phyloP scores from a whole-genome alignment of 2,113 vertebrate genomes.

The Hucho hucho region DNA sequence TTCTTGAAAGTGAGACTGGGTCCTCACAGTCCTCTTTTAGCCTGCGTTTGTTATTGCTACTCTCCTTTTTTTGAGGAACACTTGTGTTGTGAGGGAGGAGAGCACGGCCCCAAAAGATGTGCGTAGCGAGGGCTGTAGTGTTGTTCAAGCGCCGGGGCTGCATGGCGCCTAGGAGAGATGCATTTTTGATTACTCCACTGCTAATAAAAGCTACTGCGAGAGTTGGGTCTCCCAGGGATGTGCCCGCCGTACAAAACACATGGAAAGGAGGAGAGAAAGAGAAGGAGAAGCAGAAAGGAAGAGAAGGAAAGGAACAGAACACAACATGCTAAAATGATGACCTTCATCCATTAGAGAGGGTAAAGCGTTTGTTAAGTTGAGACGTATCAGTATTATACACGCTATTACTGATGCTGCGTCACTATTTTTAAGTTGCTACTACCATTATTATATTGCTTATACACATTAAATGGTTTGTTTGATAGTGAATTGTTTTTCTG shows the following conservation, averaged over 20 bases:
- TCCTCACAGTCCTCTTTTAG: not conserved
- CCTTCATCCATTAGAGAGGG: no score
- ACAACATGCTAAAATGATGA: no score
- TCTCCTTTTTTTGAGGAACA: not conserved
- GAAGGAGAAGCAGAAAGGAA: no score
- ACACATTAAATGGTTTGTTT: no score
- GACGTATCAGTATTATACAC: no score
- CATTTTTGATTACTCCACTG: slow-evolving; percentile 24
- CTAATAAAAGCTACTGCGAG: slow-evolving; percentile 23
- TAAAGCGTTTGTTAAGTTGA: no score
- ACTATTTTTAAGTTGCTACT: no score
- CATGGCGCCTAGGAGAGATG: slow-evolving; percentile 7
- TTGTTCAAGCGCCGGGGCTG: slow-evolving; percentile 15
- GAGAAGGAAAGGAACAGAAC: not conserved
- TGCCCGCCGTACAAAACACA: not conserved
- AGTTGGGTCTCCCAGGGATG: not conserved
- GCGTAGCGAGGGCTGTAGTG: not conserved
- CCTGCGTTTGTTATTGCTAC: not conserved
- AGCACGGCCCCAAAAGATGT: not conserved
- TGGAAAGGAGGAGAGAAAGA: not conserved
- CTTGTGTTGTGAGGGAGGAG: not conserved
- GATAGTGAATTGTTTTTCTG: no score
- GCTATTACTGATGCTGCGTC: no score
- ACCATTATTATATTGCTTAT: no score
- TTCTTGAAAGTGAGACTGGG: not conserved